These are phyloP conservation scores for Melinaea menophilus DNA, from an alignment of 2,888 invertebrate genomes.

Conservation along the genomic window DNA sequence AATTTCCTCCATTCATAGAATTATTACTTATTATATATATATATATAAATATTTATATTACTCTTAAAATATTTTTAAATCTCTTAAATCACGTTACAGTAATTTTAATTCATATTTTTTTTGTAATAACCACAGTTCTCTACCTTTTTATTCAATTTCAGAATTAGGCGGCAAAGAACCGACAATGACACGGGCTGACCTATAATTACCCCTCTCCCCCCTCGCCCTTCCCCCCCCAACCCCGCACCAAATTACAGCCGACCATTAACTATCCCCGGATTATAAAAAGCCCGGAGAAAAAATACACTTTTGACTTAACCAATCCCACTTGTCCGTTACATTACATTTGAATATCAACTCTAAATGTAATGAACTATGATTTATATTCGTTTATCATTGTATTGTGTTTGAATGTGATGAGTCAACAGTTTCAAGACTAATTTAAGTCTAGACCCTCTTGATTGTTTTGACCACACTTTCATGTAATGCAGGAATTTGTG, in stretches of 20 bases:
- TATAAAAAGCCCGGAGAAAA: constrained; percentile 68
- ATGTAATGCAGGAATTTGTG: constrained; percentile 11
- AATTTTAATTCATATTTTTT: constrained; percentile 14
- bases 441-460: constrained; percentile 32
- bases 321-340: constrained; percentile 43
- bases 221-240: constrained; percentile 38
- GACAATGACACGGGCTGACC: constrained; percentile 73
- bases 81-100: not conserved
- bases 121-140: constrained; percentile 14
- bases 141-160: constrained; percentile 48
- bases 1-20: no score
- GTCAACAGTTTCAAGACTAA: constrained; percentile 32
- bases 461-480: constrained; percentile 28
- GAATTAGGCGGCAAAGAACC: constrained; percentile 59
- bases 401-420: constrained; percentile 29
- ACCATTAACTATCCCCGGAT: constrained; percentile 67
- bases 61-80: no score
- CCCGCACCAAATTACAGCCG: constrained; percentile 64
- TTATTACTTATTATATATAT: no score
- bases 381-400: not conserved
- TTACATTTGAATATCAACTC: constrained; percentile 41
- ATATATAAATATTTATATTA: no score
- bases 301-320: constrained; percentile 52
- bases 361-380: constrained; percentile 24
- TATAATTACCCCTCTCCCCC: constrained; percentile 65